phyloP scores from a whole-genome alignment of 2,888 invertebrate genomes.

The Lycia hirtaria region DNA sequence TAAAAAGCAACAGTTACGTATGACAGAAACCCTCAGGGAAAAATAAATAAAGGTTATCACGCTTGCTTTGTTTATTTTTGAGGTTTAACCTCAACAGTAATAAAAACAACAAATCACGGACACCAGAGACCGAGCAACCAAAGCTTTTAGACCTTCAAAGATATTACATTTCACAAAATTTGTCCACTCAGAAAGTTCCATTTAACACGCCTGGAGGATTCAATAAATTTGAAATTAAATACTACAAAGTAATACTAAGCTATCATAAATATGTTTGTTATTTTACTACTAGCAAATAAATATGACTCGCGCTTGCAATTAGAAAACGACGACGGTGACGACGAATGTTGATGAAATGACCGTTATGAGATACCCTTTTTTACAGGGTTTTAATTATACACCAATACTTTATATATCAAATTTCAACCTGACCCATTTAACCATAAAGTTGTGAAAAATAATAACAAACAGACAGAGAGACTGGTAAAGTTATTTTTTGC shows the following conservation, averaged over 20 bases:
- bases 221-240: background rate
- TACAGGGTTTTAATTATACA: too few relatives aligned
- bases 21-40: conserved; percentile 26
- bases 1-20: conserved; percentile 3
- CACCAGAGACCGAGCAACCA: conserved; percentile 33
- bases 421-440: too few relatives aligned
- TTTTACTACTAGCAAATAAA: too few relatives aligned
- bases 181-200: background rate
- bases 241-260: background rate
- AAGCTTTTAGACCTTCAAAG: conserved; percentile 26
- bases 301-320: too few relatives aligned
- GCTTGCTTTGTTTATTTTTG: conserved; percentile 34
- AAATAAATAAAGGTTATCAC: conserved; percentile 38
- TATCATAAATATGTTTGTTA: background rate
- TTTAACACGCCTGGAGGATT: background rate
- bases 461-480: too few relatives aligned
- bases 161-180: background rate
- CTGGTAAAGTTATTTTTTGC: too few relatives aligned
- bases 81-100: conserved; percentile 35
- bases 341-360: too few relatives aligned
- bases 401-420: too few relatives aligned
- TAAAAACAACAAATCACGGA: conserved; percentile 40
- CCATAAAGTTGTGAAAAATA: too few relatives aligned
- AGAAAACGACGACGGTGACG: too few relatives aligned
- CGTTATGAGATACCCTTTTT: too few relatives aligned